phyloP scores from a whole-genome alignment of 92 coral and sea anemone genomes.

The Paramuricea clavata region DNA sequence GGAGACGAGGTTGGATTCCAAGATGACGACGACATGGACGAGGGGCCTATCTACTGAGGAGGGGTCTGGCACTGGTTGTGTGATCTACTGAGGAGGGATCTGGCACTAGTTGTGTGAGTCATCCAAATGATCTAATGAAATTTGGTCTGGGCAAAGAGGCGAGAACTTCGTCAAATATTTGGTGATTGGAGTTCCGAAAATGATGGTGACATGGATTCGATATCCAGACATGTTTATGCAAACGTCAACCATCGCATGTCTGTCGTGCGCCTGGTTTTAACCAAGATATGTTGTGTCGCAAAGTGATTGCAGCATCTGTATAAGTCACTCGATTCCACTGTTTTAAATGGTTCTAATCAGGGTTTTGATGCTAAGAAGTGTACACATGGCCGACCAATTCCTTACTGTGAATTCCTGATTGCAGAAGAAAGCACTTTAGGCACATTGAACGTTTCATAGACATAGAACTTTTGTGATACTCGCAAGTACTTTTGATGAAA shows the following conservation, averaged over 20 bases:
- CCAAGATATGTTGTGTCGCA: not conserved
- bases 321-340: not conserved
- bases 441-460: no score
- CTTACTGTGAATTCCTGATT: no score
- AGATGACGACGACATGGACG: constrained; percentile 97
- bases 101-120: constrained; percentile 36
- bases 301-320: not conserved
- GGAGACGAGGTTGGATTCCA: constrained; percentile 84
- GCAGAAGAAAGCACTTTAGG: no score
- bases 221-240: not conserved
- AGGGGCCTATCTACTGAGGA: constrained; percentile 89
- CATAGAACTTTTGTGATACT: no score
- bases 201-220: no score
- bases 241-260: not conserved
- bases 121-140: not conserved
- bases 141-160: not conserved
- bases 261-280: no score
- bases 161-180: not conserved
- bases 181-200: not conserved
- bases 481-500: no score
- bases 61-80: constrained; percentile 29
- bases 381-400: no score
- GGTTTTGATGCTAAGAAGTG: no score
- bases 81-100: not conserved
- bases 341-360: no score